Evolutionary conservation across 2,888 invertebrate genomes (phyloP), one percentile per base, ranked within the genome.

Genomic region (Synergus laeviventris): DNA sequence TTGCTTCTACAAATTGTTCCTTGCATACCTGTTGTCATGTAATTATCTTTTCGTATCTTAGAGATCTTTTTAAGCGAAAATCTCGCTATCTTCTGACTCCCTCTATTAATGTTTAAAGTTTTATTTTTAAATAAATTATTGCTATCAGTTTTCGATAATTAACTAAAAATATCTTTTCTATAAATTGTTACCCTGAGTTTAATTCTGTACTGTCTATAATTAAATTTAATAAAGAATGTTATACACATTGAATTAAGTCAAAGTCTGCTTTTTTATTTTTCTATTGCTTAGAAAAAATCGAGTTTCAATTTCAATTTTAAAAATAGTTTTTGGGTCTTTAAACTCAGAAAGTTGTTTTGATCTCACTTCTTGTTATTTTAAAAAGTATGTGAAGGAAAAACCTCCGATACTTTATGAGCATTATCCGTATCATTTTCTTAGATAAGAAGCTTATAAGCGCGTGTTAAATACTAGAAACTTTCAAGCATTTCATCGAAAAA

Each of bases 151-250:
- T 14, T 45, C 45, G 45, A 45, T 45, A 45, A 45, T 16, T 45
- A 16, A 45, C 14, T 45, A 45, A 45, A 45, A 45, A 45, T 45
- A 45, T 45, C 4, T 45, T 45, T 45, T 45, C 45, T 45, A 16
- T 45, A 59, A 31, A 59, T 24, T 14, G 14, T 64, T 39, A 21
- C 64, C 42, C 39, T 64, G 64, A 64, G 42, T 59, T 59, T 64
- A 16, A 16, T 45, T 16, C 42, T 5, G 18, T 38, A 42, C 21
- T 64, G 59, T 64, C 39, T 64, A 42, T 64, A 24, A 21, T 21
- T 64, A 64, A 39, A 45, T 45, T 45, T 45, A 16, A 45, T 45
- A 45, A 45, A 14, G 4, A 31, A 16, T 45, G 45, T 45, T 7
- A 16, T 45, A 45, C 16, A 45, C 45, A 2, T 16, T 16, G 5